A percentile compares a stretch with the other conserved stretches of the same genome.
phyloP scores from a whole-genome alignment of 2,888 invertebrate genomes.

The Dyspetes luteomarginatus region DNA sequence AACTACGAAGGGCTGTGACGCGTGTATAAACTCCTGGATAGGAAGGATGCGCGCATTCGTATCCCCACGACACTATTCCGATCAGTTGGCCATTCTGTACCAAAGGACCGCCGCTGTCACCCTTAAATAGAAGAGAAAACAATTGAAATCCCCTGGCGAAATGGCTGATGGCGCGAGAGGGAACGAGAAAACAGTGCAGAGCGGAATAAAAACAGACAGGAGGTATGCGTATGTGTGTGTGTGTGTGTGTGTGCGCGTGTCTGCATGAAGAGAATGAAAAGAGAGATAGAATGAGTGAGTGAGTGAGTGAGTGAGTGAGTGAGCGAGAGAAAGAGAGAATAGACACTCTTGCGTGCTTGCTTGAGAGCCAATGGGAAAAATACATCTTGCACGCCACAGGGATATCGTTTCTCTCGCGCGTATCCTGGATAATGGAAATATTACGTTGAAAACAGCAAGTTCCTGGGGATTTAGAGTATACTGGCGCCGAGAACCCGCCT shows the following conservation, averaged over 20 bases:
- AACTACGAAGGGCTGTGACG: constrained; percentile 77
- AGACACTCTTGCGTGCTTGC: constrained; percentile 3
- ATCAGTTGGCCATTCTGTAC: constrained; percentile 83
- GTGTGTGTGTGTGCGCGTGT: too few species aligned
- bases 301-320: constrained; percentile 19
- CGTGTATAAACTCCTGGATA: constrained; percentile 86
- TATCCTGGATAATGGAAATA: constrained; percentile 62
- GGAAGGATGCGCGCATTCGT: constrained; percentile 84
- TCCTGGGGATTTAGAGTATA: constrained; percentile 49
- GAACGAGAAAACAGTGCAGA: constrained; percentile 8
- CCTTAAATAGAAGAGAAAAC: constrained; percentile 79
- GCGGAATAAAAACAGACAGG: constrained; percentile 1
- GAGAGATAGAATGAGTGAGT: constrained; percentile 7
- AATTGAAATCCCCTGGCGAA: constrained; percentile 53
- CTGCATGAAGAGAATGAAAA: constrained; percentile 39
- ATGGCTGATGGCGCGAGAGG: constrained; percentile 23
- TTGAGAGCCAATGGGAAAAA: constrained; percentile 26
- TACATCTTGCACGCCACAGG: constrained; percentile 49
- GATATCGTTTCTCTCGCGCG: constrained; percentile 57
- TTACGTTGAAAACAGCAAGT: constrained; percentile 61
- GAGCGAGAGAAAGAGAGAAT: constrained; percentile 12
- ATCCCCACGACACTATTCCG: constrained; percentile 86
- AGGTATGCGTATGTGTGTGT: too few species aligned
- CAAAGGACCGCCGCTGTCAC: constrained; percentile 87
- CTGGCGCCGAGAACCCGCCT: constrained; percentile 25